phyloP scores from a whole-genome alignment of 2,888 invertebrate genomes.

The Dicycla oo region DNA sequence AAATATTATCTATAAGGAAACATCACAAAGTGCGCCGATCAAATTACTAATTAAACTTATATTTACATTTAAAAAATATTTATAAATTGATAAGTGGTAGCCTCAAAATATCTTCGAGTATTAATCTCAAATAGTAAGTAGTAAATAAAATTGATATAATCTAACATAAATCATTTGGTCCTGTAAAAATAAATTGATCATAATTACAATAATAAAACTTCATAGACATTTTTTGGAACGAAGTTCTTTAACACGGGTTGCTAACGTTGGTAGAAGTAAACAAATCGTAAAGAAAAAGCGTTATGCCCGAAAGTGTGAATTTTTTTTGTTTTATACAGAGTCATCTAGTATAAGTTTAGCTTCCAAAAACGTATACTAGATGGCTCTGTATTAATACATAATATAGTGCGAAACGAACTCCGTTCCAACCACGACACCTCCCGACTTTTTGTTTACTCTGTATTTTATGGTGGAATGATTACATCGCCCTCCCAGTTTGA shows the following conservation, averaged over 20 bases:
- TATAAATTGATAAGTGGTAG: conserved; percentile 61
- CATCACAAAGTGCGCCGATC: conserved; percentile 53
- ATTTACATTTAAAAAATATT: conserved; percentile 60
- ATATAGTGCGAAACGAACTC: no score
- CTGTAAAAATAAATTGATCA: conserved; percentile 34
- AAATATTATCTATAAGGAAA: conserved; percentile 62
- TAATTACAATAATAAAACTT: conserved; percentile 22
- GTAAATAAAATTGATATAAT: conserved; percentile 41
- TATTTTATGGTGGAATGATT: conserved; percentile 23
- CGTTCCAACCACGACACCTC: no score
- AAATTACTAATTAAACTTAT: conserved; percentile 57
- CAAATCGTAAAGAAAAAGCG: no score
- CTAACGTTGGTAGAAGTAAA: no score
- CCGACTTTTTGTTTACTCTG: neutral
- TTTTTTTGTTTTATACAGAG: no score
- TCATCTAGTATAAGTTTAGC: no score
- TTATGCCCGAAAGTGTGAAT: no score
- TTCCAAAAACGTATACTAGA: no score
- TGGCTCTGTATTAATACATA: no score
- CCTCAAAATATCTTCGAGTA: conserved; percentile 62
- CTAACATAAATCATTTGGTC: conserved; percentile 44
- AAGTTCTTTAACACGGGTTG: no score
- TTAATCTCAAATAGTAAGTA: conserved; percentile 56
- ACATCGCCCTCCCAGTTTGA: neutral
- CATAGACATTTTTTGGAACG: conserved; percentile 2